A percentile compares a stretch with the other conserved stretches of the same genome.
These are phyloP conservation scores for Parascotia fuliginaria DNA, from an alignment of 2,888 invertebrate species.

Conservation along the genomic window DNA sequence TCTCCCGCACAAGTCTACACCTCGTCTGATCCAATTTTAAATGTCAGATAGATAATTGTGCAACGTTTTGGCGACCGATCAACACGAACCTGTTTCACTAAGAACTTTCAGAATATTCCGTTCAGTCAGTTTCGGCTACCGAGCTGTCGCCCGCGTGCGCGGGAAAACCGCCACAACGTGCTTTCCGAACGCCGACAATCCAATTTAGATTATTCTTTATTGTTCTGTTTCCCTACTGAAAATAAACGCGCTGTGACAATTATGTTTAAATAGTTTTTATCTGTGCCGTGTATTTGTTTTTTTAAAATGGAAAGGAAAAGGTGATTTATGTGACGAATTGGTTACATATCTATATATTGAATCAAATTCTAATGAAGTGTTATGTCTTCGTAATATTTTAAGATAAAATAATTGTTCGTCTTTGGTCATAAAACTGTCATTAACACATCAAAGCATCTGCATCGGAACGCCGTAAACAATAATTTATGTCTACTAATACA, in stretches of 20 bases:
- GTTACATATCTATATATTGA: neutral
- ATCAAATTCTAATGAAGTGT: neutral
- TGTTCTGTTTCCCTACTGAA: conserved; percentile 37
- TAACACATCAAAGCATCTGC: neutral
- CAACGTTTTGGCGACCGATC: conserved; percentile 78
- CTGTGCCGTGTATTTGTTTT: conserved; percentile 33
- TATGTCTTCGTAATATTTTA: neutral
- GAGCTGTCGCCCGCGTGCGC: conserved; percentile 27
- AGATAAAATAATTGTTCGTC: conserved; percentile 5
- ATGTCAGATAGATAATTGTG: conserved; percentile 85
- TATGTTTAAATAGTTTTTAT: conserved; percentile 44
- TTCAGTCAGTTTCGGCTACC: conserved; percentile 36
- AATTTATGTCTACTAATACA: neutral
- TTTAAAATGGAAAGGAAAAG: conserved; percentile 77
- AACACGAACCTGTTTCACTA: conserved; percentile 68
- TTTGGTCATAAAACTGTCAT: conserved; percentile 1
- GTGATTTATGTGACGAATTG: conserved; percentile 60
- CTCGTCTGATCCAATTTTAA: conserved; percentile 82
- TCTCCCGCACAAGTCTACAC: conserved; percentile 61
- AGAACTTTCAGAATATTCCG: conserved; percentile 55
- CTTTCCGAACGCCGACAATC: conserved; percentile 33
- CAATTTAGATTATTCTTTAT: conserved; percentile 22
- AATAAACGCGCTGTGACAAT: conserved; percentile 51
- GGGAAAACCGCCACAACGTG: conserved; percentile 32
- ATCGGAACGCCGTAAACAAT: neutral